A percentile compares a stretch with the other conserved stretches of the same genome.
phyloP scores from a whole-genome alignment of 2,888 invertebrate genomes.

The Drosophila seclusa region DNA sequence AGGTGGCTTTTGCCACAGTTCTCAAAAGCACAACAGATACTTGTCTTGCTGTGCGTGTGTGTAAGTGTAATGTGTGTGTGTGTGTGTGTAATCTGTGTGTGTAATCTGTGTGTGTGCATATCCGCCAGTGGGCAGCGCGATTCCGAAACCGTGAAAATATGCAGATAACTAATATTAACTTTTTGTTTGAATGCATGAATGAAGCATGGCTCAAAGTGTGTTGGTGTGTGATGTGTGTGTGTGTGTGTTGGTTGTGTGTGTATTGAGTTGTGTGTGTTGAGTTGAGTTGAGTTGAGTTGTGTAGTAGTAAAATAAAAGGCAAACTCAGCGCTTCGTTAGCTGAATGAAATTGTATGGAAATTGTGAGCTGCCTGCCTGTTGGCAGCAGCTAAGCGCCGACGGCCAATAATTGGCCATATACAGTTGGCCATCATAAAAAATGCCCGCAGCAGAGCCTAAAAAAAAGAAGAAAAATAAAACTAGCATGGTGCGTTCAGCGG shows the following conservation, averaged over 20 bases:
- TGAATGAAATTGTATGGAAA: conserved; percentile 53
- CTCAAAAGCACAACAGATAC: conserved; percentile 27
- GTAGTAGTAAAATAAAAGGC: conserved; percentile 27
- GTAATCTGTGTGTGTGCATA: conserved; percentile 39
- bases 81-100: conserved; percentile 22
- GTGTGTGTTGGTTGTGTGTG: conserved; percentile 10
- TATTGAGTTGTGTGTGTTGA: conserved; percentile 4
- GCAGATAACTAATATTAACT: conserved; percentile 79
- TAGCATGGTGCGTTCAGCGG: conserved; percentile 51
- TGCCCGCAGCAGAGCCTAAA: conserved; percentile 36
- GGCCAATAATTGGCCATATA: conserved; percentile 43
- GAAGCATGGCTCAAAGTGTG: conserved; percentile 53
- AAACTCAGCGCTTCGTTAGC: conserved; percentile 26
- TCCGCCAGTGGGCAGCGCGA: conserved; percentile 74
- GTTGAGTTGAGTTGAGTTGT: conserved; percentile 9
- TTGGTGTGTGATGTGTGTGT: neutral
- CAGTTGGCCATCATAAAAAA: conserved; percentile 28
- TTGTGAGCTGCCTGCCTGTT: conserved; percentile 1
- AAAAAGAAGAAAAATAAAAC: conserved; percentile 31
- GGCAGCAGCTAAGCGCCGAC: conserved; percentile 6
- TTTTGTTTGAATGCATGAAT: conserved; percentile 74
- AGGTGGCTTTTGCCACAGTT: conserved; percentile 57
- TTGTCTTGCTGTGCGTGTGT: neutral
- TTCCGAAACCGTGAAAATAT: conserved; percentile 75
- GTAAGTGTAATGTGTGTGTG: neutral